Evolutionary conservation across 2,888 invertebrate genomes (phyloP).

Genomic region (Saturnia pavonia): DNA sequence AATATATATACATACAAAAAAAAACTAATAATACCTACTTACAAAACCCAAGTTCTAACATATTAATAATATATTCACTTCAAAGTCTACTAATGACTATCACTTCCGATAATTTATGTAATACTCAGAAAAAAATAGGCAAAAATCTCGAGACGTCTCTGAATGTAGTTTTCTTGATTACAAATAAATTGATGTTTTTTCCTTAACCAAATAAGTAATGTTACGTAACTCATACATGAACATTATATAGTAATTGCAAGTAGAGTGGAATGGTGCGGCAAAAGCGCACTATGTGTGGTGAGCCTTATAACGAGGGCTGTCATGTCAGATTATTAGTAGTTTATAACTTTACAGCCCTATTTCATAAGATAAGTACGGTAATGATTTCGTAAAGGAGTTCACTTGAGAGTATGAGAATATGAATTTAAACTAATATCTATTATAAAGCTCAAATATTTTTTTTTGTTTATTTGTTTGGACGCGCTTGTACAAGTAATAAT

Average conservation of each 20-base stretch:
- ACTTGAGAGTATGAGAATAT: neutral
- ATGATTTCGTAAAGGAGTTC: neutral
- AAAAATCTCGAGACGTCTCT: neutral
- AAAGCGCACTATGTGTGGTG: constrained; percentile 5
- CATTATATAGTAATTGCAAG: constrained; percentile 38
- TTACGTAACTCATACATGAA: constrained; percentile 42
- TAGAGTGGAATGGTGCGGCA: constrained; percentile 36
- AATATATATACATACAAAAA: too few relatives aligned
- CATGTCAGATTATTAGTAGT: neutral
- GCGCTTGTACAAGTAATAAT: too few relatives aligned
- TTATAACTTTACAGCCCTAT: neutral
- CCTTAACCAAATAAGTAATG: constrained; percentile 31
- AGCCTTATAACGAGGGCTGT: constrained; percentile 18
- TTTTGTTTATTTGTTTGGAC: too few relatives aligned
- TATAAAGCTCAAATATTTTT: too few relatives aligned
- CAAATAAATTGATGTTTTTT: constrained; percentile 1
- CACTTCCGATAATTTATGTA: neutral
- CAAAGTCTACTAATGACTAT: neutral
- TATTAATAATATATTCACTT: neutral
- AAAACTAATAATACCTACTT: neutral
- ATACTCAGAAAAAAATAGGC: neutral
- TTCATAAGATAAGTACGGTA: neutral
- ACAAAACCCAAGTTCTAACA: neutral
- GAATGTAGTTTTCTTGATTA: neutral
- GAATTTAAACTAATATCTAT: too few relatives aligned